Evolutionary conservation across 92 coral and sea anemone genomes (phyloP).

Genomic region (Epizoanthus stellaris): DNA sequence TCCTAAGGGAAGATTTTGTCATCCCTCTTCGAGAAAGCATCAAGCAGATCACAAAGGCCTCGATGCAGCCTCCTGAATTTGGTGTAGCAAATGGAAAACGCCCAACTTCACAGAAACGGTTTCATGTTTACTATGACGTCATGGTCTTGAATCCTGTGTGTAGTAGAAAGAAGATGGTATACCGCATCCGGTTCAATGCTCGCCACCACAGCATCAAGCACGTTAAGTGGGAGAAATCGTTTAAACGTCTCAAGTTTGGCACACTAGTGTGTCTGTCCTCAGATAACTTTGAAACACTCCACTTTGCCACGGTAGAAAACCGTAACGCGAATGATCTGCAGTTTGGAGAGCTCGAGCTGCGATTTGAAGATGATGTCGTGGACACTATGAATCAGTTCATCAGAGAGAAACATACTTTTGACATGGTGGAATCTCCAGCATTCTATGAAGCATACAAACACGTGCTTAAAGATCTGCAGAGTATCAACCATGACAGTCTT

Average conservation of each 20-base stretch:
- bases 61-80: conserved; percentile 38
- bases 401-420: conserved; percentile 49
- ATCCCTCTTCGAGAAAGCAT: conserved; percentile 77
- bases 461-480: conserved; percentile 71
- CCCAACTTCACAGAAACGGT: conserved; percentile 23
- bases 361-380: conserved; percentile 61
- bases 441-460: conserved; percentile 89
- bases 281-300: conserved; percentile 63
- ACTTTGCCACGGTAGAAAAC: conserved; percentile 85
- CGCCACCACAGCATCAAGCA: conserved; percentile 52
- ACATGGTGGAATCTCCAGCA: conserved; percentile 87
- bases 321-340: conserved; percentile 59
- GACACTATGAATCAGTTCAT: conserved; percentile 41
- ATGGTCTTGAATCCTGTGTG: conserved; percentile 68
- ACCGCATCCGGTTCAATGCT: conserved; percentile 70
- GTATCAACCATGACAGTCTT: conserved; percentile 57
- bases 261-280: conserved; percentile 81
- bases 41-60: conserved; percentile 39
- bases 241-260: conserved; percentile 77
- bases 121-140: conserved; percentile 65
- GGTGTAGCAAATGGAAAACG: background rate
- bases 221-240: conserved; percentile 73
- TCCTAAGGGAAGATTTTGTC: conserved; percentile 82
- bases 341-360: conserved; percentile 73
- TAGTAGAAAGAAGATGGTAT: conserved; percentile 60